Base-by-base conservation (phyloP, 2,888 invertebrate genomes). In the Holacanthella duospinosa region DNA sequence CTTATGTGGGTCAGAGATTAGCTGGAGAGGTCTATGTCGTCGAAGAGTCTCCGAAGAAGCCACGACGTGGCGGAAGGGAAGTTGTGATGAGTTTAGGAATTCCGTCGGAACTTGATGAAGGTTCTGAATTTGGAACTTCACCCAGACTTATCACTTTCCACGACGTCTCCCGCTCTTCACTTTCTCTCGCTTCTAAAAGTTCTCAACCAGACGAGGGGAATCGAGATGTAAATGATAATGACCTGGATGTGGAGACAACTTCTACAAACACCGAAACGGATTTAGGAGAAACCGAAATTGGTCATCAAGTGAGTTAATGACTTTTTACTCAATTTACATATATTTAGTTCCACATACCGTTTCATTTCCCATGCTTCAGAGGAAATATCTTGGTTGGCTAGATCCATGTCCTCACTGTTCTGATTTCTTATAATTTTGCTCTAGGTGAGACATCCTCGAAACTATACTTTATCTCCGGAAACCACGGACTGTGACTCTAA, bases 401-500 rank as follows among this genome's bases (percentile, higher is more conserved):
- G 16, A 28, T 28, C 16, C n/a, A 56, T 28, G 16, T 56, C 28
- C 29, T 12, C 29, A 24, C n/a, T 9, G 12, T 27, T n/a, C 19
- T 29, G 16, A 28, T 19, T 56, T 28, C 28, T 9, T 6, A 19
- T 29, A 21, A 28, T 25, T 36, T 65, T 64, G 58, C 64, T 67
- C 43, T 82, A 83, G 76, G 84, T 84, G 58, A 84, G 86, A 55
- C 86, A 86, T 75, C 86, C 87, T 73, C 83, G 88, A 56, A 90
- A 90, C 77, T 92, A 92, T 78, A 89, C 91, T 27, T 83, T 93
- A 65, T 93, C 93, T 48, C 91, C 93, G 4, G 93, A 93, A 79
- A 89, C 90, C 66, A 93, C 92, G 64, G 93, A 93, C 79, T 91
- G 89, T 76, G 93, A 91, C 78, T 90, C 89, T 68, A 88, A 89